These are phyloP conservation scores for Drosophila orosa DNA, from an alignment of 1,140 invertebrate species.

Conservation along the genomic window DNA sequence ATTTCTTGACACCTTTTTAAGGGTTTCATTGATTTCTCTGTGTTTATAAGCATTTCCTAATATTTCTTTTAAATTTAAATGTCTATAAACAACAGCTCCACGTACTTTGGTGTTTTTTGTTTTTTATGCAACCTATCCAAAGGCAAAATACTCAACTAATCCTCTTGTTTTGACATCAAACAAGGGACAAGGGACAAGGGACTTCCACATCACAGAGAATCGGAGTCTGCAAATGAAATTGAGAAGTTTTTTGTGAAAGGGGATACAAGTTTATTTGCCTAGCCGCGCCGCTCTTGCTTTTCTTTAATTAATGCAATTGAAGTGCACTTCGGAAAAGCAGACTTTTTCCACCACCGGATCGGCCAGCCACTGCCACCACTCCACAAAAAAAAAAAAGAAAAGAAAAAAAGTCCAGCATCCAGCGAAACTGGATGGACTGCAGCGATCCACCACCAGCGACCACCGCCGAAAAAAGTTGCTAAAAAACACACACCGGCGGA, in stretches of 20 bases:
- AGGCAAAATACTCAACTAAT: slow-evolving; percentile 22
- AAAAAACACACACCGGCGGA: slow-evolving; percentile 20
- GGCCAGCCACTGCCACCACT: slow-evolving; percentile 9
- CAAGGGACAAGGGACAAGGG: slow-evolving; percentile 11
- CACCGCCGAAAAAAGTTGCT: slow-evolving; percentile 20
- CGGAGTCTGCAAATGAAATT: slow-evolving; percentile 40
- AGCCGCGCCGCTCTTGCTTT: slow-evolving; percentile 39
- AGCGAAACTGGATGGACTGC: slow-evolving; percentile 18
- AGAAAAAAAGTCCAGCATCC: too few species aligned
- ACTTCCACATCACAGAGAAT: slow-evolving; percentile 29
- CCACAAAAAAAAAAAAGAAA: slow-evolving; percentile 7
- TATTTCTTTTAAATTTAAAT: neutral
- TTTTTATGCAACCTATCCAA: neutral
- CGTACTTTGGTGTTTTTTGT: neutral
- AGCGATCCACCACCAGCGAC: slow-evolving; percentile 24
- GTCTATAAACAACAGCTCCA: neutral
- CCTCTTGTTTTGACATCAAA: slow-evolving; percentile 35
- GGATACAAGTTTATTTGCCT: slow-evolving; percentile 39
- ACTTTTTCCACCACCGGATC: slow-evolving; percentile 59
- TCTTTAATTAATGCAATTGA: slow-evolving; percentile 78
- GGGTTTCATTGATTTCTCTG: too few species aligned
- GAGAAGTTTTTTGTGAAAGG: slow-evolving; percentile 20
- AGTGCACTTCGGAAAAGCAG: slow-evolving; percentile 70
- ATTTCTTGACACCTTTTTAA: too few species aligned
- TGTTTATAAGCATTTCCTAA: too few species aligned